Base-by-base conservation (phyloP, 2,797 vertebrate species). In the Orientallactaga sibirica region DNA sequence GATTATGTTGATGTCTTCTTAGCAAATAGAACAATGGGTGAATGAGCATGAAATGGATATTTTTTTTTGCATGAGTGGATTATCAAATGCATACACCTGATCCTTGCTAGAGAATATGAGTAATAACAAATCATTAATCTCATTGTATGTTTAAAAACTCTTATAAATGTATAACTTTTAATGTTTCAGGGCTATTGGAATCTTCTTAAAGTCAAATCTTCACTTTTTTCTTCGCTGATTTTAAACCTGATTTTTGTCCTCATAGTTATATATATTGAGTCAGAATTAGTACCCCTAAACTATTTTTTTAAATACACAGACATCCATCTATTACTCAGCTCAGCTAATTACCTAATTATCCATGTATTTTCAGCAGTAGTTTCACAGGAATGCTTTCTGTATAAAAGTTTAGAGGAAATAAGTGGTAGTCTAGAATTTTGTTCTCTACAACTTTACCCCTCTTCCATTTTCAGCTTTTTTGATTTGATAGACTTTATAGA, bases 301-400 rank as follows among this genome's bases (percentile, higher is more conserved):
- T 95, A 74, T 62, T 71, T 66, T 86, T 86, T 96, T 95, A 81
- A 93, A 58, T 61, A 84, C 73, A 61, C 19, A 37, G 55, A 24
- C 22, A 48, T 20, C 48, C 7, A 18, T 55, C 48, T 33, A 71
- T 71, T 20, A 0, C 55, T 68, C 27, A 14, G 12, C 29, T n/a
- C 29, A 77, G 10, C 27, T 29, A 77, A 77, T 55, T 55, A 77
- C 12, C 29, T 33, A 9, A 19, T 61, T 33, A 22, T 7, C 4
- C 29, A 61, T 79, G 2, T 61, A 37, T 91, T 89, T 83, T 85
- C 67, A 94, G 79, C 70, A 70, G 64, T 33, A 78, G 76, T 92
- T 91, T 77, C 84, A 52, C 75, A 86, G 33, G 77, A 83, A 24
- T 20, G 19, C 89, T 92, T 22, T 67, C 15, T 58, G 22, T 48